Evolutionary conservation across 1,140 invertebrate species (phyloP).

Genomic region (Drosophila eugracilis): DNA sequence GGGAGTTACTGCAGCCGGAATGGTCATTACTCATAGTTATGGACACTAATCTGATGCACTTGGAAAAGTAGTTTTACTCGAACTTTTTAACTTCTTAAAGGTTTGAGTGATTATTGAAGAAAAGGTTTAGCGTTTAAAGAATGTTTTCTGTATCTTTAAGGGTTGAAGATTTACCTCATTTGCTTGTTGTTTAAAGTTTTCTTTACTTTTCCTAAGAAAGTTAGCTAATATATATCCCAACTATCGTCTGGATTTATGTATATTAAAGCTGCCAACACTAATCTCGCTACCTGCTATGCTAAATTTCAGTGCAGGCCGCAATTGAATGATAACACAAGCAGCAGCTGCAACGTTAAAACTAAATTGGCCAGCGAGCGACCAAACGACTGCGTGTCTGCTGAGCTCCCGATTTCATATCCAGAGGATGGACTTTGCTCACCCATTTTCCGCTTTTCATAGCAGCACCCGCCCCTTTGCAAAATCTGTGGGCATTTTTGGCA

Average conservation of each 20-base stretch:
- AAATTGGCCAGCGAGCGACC: slow-evolving; percentile 68
- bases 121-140: too few species aligned
- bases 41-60: slow-evolving; percentile 37
- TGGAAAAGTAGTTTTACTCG: slow-evolving; percentile 6
- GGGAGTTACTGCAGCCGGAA: slow-evolving; percentile 7
- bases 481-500: slow-evolving; percentile 46
- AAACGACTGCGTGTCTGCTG: slow-evolving; percentile 64
- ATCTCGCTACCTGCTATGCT: slow-evolving; percentile 41
- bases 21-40: slow-evolving; percentile 36
- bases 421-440: too few species aligned
- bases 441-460: slow-evolving; percentile 1
- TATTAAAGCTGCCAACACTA: not conserved
- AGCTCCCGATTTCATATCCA: not conserved
- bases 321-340: slow-evolving; percentile 74
- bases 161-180: too few species aligned
- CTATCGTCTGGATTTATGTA: not conserved
- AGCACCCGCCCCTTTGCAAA: not conserved
- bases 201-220: too few species aligned
- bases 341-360: slow-evolving; percentile 62
- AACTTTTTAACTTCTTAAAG: too few species aligned
- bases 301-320: slow-evolving; percentile 63
- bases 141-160: too few species aligned
- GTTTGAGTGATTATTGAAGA: too few species aligned
- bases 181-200: too few species aligned
- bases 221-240: not conserved